A percentile compares a stretch with the other conserved stretches of the same genome.
Conservation (phyloP, 1,140 invertebrate genomes). For the Drosophila repletoides region DNA sequence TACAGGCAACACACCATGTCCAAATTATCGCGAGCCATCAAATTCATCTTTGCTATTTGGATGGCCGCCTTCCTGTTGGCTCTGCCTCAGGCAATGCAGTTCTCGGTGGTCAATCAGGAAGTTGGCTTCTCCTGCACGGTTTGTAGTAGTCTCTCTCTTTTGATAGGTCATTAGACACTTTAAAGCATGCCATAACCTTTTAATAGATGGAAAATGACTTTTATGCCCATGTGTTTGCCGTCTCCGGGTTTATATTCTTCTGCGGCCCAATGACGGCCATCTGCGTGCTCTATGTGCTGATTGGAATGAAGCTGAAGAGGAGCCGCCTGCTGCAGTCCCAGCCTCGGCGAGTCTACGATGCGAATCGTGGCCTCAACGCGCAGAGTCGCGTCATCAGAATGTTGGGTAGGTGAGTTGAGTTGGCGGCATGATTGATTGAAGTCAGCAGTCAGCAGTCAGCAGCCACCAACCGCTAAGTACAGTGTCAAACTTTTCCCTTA, state of each 20-base stretch:
- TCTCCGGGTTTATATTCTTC: conserved; percentile 93
- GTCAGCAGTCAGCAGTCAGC: conserved; percentile 15
- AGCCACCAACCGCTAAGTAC: conserved; percentile 3
- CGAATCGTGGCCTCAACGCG: conserved; percentile 73
- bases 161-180: conserved; percentile 2
- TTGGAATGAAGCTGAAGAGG: conserved; percentile 88
- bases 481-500: conserved; percentile 36
- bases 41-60: conserved; percentile 89
- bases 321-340: conserved; percentile 66
- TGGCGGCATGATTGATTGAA: conserved; percentile 63
- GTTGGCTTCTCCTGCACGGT: conserved; percentile 83
- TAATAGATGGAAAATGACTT: conserved; percentile 84
- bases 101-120: conserved; percentile 84
- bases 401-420: conserved; percentile 84
- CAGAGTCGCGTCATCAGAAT: conserved; percentile 87
- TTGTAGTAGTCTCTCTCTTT: background rate
- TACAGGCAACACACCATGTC: conserved; percentile 90
- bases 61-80: conserved; percentile 88
- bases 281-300: conserved; percentile 90
- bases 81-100: conserved; percentile 90
- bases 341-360: conserved; percentile 58
- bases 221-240: conserved; percentile 89
- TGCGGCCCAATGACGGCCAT: conserved; percentile 93
- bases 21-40: conserved; percentile 88
- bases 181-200: background rate